Percentiles rank a stretch among this genome's conserved stretches.
Conservation (phyloP, 2,888 invertebrate genomes). For the Artemia sinica region DNA sequence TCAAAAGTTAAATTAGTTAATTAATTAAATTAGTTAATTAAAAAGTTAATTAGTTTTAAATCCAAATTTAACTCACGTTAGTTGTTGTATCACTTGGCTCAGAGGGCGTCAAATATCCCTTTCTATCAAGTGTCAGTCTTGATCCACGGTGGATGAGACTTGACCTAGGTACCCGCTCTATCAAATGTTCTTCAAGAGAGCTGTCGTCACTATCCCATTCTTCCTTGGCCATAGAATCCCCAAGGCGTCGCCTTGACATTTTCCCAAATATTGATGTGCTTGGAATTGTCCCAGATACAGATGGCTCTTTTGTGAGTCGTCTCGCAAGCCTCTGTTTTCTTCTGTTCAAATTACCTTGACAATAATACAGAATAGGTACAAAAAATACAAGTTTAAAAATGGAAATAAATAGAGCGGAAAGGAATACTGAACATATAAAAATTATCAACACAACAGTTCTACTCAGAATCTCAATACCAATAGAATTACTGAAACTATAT, state of each 20-base stretch:
- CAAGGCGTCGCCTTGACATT: background rate
- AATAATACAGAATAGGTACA: background rate
- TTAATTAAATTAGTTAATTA: too few relatives aligned
- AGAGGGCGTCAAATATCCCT: background rate
- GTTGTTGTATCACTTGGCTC: too few relatives aligned
- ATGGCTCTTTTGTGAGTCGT: background rate
- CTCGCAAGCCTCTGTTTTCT: background rate
- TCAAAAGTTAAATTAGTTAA: too few relatives aligned
- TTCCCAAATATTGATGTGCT: background rate
- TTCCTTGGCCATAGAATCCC: background rate
- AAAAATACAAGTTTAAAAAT: too few relatives aligned
- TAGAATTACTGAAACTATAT: too few relatives aligned
- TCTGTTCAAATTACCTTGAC: slow-evolving; percentile 4
- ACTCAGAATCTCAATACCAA: too few relatives aligned
- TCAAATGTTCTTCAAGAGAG: background rate
- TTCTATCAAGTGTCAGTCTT: slow-evolving; percentile 18
- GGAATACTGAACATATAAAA: too few relatives aligned
- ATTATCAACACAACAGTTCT: too few relatives aligned
- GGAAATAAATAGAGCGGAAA: too few relatives aligned
- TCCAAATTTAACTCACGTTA: too few relatives aligned
- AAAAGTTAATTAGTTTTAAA: too few relatives aligned
- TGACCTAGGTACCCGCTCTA: background rate
- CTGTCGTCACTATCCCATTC: slow-evolving; percentile 10
- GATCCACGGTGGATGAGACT: slow-evolving; percentile 14
- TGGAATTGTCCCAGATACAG: background rate